Evolutionary conservation across 2,888 invertebrate genomes (phyloP).

Genomic region (Pollenia angustigena): DNA sequence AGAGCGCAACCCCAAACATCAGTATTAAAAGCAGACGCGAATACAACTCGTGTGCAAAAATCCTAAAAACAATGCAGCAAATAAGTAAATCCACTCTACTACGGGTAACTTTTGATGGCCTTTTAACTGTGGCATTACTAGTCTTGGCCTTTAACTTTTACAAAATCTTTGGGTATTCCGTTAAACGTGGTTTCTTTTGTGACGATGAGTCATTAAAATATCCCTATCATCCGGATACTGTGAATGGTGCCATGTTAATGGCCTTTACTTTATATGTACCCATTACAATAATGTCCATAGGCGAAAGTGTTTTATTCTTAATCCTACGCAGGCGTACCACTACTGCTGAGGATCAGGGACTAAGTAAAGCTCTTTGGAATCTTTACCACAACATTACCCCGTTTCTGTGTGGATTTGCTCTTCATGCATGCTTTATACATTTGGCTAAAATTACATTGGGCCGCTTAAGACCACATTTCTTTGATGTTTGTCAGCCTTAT

Average conservation of each 20-base stretch:
- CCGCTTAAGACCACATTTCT: constrained; percentile 78
- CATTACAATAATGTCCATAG: constrained; percentile 56
- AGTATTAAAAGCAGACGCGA: not conserved
- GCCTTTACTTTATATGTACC: constrained; percentile 65
- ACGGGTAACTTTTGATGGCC: not conserved
- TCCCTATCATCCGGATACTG: constrained; percentile 76
- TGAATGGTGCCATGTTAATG: constrained; percentile 13
- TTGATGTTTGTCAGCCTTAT: constrained; percentile 76
- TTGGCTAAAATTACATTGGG: constrained; percentile 77
- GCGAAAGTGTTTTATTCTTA: constrained; percentile 68
- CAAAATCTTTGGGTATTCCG: constrained; percentile 33
- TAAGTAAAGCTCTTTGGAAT: constrained; percentile 22
- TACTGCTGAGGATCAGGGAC: not conserved
- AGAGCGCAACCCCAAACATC: not conserved
- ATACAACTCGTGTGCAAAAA: not conserved
- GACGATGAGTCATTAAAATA: constrained; percentile 77
- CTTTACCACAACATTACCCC: constrained; percentile 74
- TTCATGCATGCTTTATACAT: constrained; percentile 37
- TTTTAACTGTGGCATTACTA: constrained; percentile 10
- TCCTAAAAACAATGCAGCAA: not conserved
- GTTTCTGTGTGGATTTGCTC: constrained; percentile 72
- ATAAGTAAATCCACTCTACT: not conserved
- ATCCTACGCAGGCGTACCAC: not conserved
- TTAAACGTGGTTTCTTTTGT: constrained; percentile 79
- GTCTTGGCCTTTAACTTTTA: not conserved